A percentile compares a stretch with the other conserved stretches of the same genome.
phyloP scores from a whole-genome alignment of 2,113 vertebrate genomes.

The Toxotes chatareus region DNA sequence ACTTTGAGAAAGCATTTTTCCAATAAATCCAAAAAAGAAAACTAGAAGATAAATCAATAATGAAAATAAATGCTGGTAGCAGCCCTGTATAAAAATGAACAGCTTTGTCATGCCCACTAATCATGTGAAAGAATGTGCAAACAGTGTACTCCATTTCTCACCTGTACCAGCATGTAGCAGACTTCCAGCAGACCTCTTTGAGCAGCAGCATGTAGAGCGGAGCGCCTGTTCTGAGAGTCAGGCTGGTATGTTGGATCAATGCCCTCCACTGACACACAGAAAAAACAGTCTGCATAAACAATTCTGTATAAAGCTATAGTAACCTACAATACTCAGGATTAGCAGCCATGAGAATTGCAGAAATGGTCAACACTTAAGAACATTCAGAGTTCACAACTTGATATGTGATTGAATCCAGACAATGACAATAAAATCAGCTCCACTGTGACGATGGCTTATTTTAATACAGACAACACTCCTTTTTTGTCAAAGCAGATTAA shows the following conservation, averaged over 20 bases:
- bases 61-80: too few relatives aligned
- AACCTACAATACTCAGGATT: background rate
- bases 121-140: background rate
- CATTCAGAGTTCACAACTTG: background rate
- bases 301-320: background rate
- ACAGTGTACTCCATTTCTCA: conserved; percentile 45
- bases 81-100: background rate
- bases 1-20: background rate
- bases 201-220: conserved; percentile 90
- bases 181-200: conserved; percentile 91
- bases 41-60: background rate
- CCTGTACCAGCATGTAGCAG: conserved; percentile 92
- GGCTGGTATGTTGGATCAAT: conserved; percentile 91
- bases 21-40: too few relatives aligned
- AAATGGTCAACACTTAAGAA: background rate
- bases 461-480: background rate
- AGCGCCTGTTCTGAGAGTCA: conserved; percentile 91
- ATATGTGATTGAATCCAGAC: background rate
- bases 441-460: background rate
- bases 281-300: background rate
- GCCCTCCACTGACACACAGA: conserved; percentile 86
- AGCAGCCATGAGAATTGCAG: background rate
- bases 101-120: background rate
- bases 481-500: background rate
- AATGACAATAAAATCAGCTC: background rate